phyloP scores from a whole-genome alignment of 2,888 invertebrate genomes.

The Colostygia pectinataria region DNA sequence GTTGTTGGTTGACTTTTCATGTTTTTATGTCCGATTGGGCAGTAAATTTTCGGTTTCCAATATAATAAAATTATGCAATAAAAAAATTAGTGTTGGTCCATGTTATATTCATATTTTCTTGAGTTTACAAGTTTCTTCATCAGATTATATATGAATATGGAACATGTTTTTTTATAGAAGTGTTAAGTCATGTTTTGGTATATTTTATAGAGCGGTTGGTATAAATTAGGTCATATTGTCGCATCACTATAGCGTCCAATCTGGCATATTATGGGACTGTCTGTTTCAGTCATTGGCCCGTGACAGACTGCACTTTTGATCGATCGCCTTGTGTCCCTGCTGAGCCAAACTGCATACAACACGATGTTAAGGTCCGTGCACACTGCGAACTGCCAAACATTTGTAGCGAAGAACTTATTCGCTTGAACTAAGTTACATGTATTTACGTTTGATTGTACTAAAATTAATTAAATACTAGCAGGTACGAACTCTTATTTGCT shows the following conservation, averaged over 20 bases:
- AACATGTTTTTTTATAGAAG: neutral
- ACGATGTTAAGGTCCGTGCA: neutral
- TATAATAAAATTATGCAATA: slow-evolving; percentile 34
- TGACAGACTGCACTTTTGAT: slow-evolving; percentile 52
- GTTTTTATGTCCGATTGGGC: slow-evolving; percentile 25
- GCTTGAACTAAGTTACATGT: too few relatives aligned
- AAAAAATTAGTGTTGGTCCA: slow-evolving; percentile 32
- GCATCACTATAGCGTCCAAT: neutral
- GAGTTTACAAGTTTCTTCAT: slow-evolving; percentile 13
- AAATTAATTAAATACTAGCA: too few relatives aligned
- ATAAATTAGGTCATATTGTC: too few relatives aligned
- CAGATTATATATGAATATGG: too few relatives aligned
- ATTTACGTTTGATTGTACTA: too few relatives aligned
- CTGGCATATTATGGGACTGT: slow-evolving; percentile 15
- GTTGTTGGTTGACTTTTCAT: slow-evolving; percentile 34
- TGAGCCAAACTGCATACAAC: slow-evolving; percentile 32
- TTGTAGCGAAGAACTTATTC: too few relatives aligned
- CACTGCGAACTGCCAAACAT: neutral
- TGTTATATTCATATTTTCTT: slow-evolving; percentile 26
- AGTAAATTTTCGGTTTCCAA: slow-evolving; percentile 32
- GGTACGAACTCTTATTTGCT: too few relatives aligned
- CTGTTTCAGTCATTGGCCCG: slow-evolving; percentile 49
- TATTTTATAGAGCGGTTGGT: too few relatives aligned
- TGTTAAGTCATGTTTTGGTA: neutral
- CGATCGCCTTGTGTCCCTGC: slow-evolving; percentile 44